phyloP scores from a whole-genome alignment of 2,797 vertebrate genomes.

The Anguilla anguilla region DNA sequence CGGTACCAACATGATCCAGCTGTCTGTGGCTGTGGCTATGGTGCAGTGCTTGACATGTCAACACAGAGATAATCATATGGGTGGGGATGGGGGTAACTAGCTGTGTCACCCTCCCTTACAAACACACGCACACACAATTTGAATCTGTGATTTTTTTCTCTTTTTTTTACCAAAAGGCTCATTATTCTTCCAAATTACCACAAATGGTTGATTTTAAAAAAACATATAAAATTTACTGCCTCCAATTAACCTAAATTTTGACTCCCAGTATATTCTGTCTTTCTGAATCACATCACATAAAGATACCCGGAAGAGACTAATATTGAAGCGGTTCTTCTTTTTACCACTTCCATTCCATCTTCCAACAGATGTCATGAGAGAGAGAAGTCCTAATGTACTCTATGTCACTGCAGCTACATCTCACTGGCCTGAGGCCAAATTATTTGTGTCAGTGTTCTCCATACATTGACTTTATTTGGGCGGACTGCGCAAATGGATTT shows the following conservation, averaged over 20 bases:
- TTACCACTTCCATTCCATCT: not conserved
- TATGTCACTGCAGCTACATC: not conserved
- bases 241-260: conserved; percentile 79
- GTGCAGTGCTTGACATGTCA: not conserved
- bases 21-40: not conserved
- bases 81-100: conserved; percentile 55
- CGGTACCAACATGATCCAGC: not conserved
- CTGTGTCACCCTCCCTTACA: conserved; percentile 71
- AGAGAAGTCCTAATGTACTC: not conserved
- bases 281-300: conserved; percentile 68
- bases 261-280: conserved; percentile 72
- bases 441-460: too few species aligned
- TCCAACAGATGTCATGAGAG: not conserved
- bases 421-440: not conserved
- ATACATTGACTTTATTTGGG: too few species aligned
- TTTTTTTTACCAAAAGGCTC: conserved; percentile 56
- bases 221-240: conserved; percentile 41
- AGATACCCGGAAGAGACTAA: not conserved
- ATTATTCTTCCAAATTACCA: conserved; percentile 67
- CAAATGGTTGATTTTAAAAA: conserved; percentile 67
- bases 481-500: too few species aligned
- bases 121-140: conserved; percentile 21
- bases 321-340: not conserved
- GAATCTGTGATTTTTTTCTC: conserved; percentile 60
- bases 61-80: conserved; percentile 40